phyloP scores from a whole-genome alignment of 2,888 invertebrate genomes.

The Hybos culiciformis region DNA sequence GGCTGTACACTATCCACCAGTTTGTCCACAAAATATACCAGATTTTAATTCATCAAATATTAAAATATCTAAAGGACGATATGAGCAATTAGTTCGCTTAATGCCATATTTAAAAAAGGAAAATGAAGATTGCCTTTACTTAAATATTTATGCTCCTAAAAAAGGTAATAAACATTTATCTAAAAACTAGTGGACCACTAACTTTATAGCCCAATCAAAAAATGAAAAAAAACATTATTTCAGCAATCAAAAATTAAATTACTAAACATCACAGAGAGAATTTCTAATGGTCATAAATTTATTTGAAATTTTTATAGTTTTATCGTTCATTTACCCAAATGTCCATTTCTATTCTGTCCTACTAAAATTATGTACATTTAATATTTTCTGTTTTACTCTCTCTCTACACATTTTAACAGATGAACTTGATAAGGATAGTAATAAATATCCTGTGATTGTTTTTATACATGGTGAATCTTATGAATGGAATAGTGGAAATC shows the following conservation, averaged over 20 bases:
- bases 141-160: slow-evolving; percentile 84
- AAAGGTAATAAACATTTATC: slow-evolving; percentile 54
- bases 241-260: no score
- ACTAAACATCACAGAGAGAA: no score
- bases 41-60: slow-evolving; percentile 43
- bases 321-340: no score
- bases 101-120: slow-evolving; percentile 54
- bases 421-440: slow-evolving; percentile 35
- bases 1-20: slow-evolving; percentile 60
- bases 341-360: no score
- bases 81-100: slow-evolving; percentile 56
- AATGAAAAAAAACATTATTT: no score
- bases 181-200: no score
- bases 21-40: slow-evolving; percentile 75
- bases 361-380: no score
- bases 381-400: no score
- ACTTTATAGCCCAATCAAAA: no score
- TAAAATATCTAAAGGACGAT: slow-evolving; percentile 50
- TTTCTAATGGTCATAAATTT: no score
- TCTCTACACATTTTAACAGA: slow-evolving; percentile 13
- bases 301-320: no score
- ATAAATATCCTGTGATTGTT: slow-evolving; percentile 74
- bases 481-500: slow-evolving; percentile 94
- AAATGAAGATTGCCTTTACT: slow-evolving; percentile 77
- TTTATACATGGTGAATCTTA: slow-evolving; percentile 93